Base-by-base conservation (phyloP, 2,797 vertebrate species). In the Oceanodroma leucorhoa region DNA sequence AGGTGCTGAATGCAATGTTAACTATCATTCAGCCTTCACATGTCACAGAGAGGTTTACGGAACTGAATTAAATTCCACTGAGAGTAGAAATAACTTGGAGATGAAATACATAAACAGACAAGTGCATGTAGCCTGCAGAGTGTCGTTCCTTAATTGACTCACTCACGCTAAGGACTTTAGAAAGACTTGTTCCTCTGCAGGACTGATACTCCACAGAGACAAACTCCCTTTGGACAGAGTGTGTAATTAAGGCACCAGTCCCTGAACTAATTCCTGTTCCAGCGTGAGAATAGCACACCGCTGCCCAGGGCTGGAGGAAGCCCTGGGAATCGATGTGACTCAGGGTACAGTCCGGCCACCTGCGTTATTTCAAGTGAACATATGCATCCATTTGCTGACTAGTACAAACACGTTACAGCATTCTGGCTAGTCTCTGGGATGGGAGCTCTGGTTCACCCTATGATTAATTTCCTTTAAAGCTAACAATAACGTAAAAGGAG, bases 401-500 rank as follows among this genome's bases (percentile, higher is more conserved):
- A n/a, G 38, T 23, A 57, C 83, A 86, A 71, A 88, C 82, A 29
- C 0, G n/a, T 61, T n/a, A 78, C 94, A 78, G 87, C 76, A 16
- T 36, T n/a, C 83, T 54, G 61, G 17, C 72, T 67, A 1, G 29
- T 18, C 64, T 40, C 87, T 87, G 84, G 26, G 38, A 7, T 41
- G 43, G 79, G 48, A 94, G 65, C 67, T 81, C 85, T 67, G 69
- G 48, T 81, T 93, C 65, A 36, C 72, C 76, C 82, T 18, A 4
- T 73, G 71, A 93, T 93, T 86, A 83, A 94, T 90, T 89, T 75
- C 66, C 76, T 83, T 82, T 81, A 89, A 92, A 94, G 32, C 69
- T 90, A 86, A 91, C 53, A 69, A 32, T 81, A 88, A 91, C 4
- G 21, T 61, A 61, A 90, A 90, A 78, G 34, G 76, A 67, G 72